A percentile compares a stretch with the other conserved stretches of the same genome.
These are phyloP conservation scores for Coregonus ussuriensis DNA, from an alignment of 2,797 vertebrate species.

Conservation along the genomic window DNA sequence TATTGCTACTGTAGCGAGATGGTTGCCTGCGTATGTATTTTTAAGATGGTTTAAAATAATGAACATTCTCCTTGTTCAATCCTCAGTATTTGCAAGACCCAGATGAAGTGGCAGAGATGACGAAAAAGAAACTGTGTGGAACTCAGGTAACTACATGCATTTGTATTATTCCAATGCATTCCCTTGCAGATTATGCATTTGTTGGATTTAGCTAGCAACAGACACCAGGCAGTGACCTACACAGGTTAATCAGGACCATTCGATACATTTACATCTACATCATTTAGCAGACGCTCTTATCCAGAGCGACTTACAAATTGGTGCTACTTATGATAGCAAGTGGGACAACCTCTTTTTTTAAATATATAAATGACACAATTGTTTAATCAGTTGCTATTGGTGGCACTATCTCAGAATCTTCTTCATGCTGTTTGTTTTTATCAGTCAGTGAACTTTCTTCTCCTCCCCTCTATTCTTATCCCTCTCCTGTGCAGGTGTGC, in stretches of 20 bases:
- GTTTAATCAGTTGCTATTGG: no score
- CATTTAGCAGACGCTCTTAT: no score
- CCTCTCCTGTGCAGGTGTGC: slow-evolving; percentile 37
- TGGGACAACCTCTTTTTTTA: no score
- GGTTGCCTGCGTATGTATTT: neutral
- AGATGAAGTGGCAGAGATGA: slow-evolving; percentile 83
- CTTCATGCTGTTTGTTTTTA: slow-evolving; percentile 27
- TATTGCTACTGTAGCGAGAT: neutral
- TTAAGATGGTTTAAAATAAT: neutral
- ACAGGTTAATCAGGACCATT: neutral
- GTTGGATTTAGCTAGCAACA: neutral
- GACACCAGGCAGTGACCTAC: neutral
- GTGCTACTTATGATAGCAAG: no score
- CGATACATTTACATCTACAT: neutral
- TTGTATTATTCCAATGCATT: neutral
- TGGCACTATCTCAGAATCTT: neutral
- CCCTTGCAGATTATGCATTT: neutral
- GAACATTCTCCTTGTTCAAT: neutral
- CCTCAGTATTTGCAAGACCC: slow-evolving; percentile 87
- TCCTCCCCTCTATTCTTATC: neutral
- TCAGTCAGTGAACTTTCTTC: neutral
- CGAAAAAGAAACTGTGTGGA: slow-evolving; percentile 77
- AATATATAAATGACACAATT: neutral
- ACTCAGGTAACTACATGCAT: slow-evolving; percentile 71
- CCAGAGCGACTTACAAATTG: no score